These are phyloP conservation scores for Pterocles burchelli DNA, from an alignment of 2,113 vertebrate genomes.

Conservation along the genomic window DNA sequence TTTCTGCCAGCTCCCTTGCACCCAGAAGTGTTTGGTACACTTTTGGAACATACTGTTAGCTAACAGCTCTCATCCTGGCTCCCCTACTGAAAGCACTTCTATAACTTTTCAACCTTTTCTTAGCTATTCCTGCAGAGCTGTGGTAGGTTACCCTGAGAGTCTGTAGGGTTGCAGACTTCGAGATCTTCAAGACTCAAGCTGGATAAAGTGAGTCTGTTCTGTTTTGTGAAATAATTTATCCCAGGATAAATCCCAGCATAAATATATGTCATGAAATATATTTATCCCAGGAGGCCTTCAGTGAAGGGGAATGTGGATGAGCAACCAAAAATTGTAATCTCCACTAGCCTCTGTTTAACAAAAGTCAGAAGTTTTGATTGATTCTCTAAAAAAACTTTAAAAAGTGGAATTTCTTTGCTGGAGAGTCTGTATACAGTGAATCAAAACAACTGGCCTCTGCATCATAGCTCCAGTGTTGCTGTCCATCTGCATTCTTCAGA, in stretches of 20 bases:
- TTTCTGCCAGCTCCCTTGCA: neutral
- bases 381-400: neutral
- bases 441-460: neutral
- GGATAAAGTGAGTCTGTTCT: neutral
- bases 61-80: neutral
- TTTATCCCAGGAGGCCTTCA: neutral
- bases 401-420: neutral
- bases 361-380: neutral
- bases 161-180: accelerated
- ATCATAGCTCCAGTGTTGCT: neutral
- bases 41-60: neutral
- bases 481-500: constrained; percentile 22
- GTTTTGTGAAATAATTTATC: neutral
- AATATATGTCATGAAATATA: neutral
- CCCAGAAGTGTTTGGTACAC: neutral
- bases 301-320: neutral
- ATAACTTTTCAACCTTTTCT: neutral
- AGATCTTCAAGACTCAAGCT: neutral
- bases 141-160: neutral
- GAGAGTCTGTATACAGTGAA: neutral
- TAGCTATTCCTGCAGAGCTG: neutral
- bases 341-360: neutral
- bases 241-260: neutral
- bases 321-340: neutral
- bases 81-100: neutral